phyloP scores from a whole-genome alignment of 2,113 vertebrate species.

The Campylorhamphus procurvoides region DNA sequence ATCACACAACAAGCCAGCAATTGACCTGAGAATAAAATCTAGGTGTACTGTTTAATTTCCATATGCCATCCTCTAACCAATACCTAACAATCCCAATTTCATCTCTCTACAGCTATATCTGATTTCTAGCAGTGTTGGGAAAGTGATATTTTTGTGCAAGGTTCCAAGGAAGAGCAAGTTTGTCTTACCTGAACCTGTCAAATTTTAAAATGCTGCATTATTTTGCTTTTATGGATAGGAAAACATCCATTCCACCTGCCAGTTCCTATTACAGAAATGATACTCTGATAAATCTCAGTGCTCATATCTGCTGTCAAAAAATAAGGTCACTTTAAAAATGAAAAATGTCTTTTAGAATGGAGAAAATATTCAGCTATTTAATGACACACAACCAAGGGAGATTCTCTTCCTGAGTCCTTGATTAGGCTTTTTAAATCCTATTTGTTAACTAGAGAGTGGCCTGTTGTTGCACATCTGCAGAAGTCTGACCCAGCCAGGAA shows the following conservation, averaged over 20 bases:
- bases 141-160: background rate
- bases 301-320: background rate
- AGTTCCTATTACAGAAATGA: background rate
- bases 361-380: background rate
- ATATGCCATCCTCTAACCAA: background rate
- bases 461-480: background rate
- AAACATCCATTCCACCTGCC: background rate
- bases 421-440: background rate
- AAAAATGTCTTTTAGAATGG: background rate
- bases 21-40: background rate
- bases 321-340: background rate
- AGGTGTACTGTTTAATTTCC: background rate
- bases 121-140: background rate
- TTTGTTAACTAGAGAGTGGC: background rate
- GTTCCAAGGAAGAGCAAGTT: background rate
- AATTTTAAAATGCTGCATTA: background rate
- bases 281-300: background rate
- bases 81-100: background rate
- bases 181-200: background rate
- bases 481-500: constrained; percentile 14
- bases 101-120: background rate
- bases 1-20: background rate
- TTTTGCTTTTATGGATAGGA: background rate
- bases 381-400: background rate
- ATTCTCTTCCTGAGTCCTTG: background rate